Evolutionary conservation across 2,113 vertebrate species (phyloP).

Genomic region (Speoplatyrhinus poulsoni): DNA sequence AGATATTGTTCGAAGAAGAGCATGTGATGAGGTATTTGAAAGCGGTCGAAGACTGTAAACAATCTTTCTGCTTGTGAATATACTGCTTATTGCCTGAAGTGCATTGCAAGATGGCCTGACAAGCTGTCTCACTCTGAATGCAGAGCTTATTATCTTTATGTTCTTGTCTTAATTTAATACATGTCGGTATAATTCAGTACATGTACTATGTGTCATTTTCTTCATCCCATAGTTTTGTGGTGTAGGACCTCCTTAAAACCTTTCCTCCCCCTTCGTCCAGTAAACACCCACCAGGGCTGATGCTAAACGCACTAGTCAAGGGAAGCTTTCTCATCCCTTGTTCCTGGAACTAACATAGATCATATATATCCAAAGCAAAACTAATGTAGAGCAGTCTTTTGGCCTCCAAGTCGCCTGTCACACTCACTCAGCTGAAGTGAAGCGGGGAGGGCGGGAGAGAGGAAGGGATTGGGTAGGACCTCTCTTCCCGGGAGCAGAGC

Average conservation of each 20-base stretch:
- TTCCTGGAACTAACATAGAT: not conserved
- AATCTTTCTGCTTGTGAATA: not conserved
- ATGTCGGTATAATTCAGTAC: too few relatives aligned
- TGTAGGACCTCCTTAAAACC: too few relatives aligned
- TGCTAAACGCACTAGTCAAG: not conserved
- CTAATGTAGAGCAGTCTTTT: not conserved
- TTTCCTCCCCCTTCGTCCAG: too few relatives aligned
- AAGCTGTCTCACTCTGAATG: not conserved
- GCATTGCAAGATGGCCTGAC: not conserved
- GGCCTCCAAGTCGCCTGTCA: conserved; percentile 14
- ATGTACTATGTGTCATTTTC: too few relatives aligned
- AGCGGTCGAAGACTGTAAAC: not conserved
- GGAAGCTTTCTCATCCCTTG: not conserved
- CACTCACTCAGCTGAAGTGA: conserved; percentile 8
- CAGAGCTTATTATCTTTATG: not conserved
- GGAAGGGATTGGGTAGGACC: conserved; percentile 42
- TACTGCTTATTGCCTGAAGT: not conserved
- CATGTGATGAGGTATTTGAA: too few relatives aligned
- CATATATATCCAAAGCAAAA: not conserved
- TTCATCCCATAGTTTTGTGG: too few relatives aligned
- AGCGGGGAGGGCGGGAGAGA: conserved; percentile 10
- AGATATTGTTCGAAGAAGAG: too few relatives aligned
- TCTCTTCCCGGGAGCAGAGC: conserved; percentile 60
- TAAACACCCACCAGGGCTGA: not conserved
- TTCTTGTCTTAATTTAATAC: too few relatives aligned